A percentile compares a stretch with the other conserved stretches of the same genome.
phyloP scores from a whole-genome alignment of 92 coral and sea anemone species.

The Epizoanthus ramosus region DNA sequence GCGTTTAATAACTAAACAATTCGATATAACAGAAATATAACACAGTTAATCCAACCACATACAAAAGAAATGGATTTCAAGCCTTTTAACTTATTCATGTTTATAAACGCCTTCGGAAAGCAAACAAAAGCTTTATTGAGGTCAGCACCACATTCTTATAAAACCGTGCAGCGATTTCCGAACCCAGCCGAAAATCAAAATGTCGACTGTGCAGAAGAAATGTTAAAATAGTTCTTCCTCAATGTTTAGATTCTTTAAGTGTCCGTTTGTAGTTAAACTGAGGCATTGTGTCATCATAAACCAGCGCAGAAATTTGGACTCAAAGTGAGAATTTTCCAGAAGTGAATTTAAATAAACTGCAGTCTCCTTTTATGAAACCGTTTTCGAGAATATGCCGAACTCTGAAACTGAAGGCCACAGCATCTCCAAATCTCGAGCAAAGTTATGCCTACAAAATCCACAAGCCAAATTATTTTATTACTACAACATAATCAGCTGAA shows the following conservation, averaged over 20 bases:
- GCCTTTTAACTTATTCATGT: constrained; percentile 33
- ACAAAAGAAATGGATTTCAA: background rate
- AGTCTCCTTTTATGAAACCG: too few relatives aligned
- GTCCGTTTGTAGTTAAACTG: background rate
- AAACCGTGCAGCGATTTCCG: constrained; percentile 15
- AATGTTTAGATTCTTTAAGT: background rate
- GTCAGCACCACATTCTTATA: constrained; percentile 30
- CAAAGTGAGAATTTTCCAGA: constrained; percentile 10
- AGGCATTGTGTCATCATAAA: background rate
- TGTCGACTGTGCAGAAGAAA: background rate
- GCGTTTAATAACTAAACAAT: background rate
- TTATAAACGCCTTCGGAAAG: background rate
- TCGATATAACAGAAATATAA: background rate
- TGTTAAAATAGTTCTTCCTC: background rate
- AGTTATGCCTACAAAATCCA: too few relatives aligned
- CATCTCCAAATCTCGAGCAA: too few relatives aligned
- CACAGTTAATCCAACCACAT: background rate
- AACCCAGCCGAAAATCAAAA: background rate
- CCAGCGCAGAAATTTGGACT: background rate
- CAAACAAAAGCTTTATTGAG: constrained; percentile 18
- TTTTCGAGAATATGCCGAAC: too few relatives aligned
- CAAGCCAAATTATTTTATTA: background rate
- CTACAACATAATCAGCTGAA: background rate
- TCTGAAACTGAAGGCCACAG: too few relatives aligned
- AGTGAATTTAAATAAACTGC: background rate